A percentile compares a stretch with the other conserved stretches of the same genome.
These are phyloP conservation scores for Eupithecia dodoneata DNA, from an alignment of 2,888 invertebrate species.

Conservation along the genomic window DNA sequence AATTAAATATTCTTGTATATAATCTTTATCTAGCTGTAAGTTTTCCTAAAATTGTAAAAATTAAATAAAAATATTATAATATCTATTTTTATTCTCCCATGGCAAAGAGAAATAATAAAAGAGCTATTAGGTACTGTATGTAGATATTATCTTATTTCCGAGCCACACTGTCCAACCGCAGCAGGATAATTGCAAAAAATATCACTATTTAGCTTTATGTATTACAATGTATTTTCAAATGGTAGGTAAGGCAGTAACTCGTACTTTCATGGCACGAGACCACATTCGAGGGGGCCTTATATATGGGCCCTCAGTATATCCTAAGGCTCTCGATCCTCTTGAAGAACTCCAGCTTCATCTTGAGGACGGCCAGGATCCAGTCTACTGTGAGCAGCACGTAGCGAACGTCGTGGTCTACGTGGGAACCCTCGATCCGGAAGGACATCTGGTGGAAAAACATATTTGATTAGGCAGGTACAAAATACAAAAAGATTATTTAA, in stretches of 20 bases:
- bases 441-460: conserved; percentile 56
- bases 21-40: too few species aligned
- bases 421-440: conserved; percentile 70
- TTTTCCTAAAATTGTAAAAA: too few species aligned
- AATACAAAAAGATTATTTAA: too few species aligned
- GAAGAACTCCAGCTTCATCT: conserved; percentile 67
- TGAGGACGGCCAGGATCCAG: conserved; percentile 64
- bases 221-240: conserved; percentile 23
- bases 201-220: neutral
- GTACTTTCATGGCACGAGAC: neutral
- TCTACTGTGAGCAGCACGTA: conserved; percentile 59
- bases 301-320: conserved; percentile 39
- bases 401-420: conserved; percentile 63
- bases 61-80: neutral
- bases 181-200: neutral
- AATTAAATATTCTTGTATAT: too few species aligned
- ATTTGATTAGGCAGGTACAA: neutral
- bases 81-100: neutral
- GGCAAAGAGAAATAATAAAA: neutral
- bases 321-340: conserved; percentile 57
- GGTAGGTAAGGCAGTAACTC: neutral
- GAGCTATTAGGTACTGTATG: too few species aligned
- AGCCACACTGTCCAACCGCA: neutral
- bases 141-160: neutral
- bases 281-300: neutral